Evolutionary conservation across 1,140 invertebrate genomes (phyloP).

Genomic region (Drosophila yakuba): DNA sequence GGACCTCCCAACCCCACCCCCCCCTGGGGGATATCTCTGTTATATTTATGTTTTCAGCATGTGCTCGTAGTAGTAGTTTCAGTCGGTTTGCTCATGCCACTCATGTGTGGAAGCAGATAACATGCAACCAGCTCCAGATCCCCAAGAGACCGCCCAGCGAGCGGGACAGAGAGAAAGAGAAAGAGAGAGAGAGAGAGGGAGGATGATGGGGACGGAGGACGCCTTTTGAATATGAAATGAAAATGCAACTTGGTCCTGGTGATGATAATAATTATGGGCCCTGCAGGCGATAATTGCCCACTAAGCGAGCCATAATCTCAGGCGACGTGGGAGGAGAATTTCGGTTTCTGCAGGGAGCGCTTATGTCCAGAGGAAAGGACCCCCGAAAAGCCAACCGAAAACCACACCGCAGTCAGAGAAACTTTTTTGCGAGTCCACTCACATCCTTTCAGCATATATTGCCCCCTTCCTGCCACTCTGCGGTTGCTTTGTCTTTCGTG

Average conservation of each 20-base stretch:
- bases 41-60: conserved; percentile 69
- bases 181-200: neutral
- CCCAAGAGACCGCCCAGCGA: conserved; percentile 19
- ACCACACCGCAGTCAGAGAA: conserved; percentile 55
- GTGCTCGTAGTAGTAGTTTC: conserved; percentile 43
- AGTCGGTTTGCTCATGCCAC: conserved; percentile 49
- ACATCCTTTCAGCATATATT: conserved; percentile 21
- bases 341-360: neutral
- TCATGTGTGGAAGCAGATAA: conserved; percentile 63
- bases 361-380: conserved; percentile 38
- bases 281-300: conserved; percentile 82
- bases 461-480: conserved; percentile 12
- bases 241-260: conserved; percentile 71
- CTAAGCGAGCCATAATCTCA: conserved; percentile 70
- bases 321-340: conserved; percentile 10
- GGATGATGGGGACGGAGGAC: conserved; percentile 7
- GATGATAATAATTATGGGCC: conserved; percentile 71
- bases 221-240: conserved; percentile 77
- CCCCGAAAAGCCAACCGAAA: conserved; percentile 49
- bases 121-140: conserved; percentile 40
- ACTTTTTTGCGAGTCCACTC: conserved; percentile 49
- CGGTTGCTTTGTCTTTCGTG: conserved; percentile 52
- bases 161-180: neutral
- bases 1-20: neutral
- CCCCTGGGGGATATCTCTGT: conserved; percentile 51